phyloP scores from a whole-genome alignment of 2,888 invertebrate species.

The Odontothrips loti region DNA sequence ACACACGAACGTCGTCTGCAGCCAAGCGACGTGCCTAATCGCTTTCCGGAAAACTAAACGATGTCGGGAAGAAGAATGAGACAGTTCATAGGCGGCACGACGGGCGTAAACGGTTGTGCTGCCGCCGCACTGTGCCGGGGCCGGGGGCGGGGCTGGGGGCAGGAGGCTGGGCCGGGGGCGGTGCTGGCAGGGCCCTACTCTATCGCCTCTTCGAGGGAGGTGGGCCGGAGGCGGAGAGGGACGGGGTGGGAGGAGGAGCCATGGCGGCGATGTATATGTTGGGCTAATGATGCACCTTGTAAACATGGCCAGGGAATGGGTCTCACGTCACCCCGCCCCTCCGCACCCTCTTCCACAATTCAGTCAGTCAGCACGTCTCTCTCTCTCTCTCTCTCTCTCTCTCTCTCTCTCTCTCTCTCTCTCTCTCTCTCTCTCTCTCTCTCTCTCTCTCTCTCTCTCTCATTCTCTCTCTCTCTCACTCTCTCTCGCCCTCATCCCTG shows the following conservation, averaged over 20 bases:
- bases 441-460: background rate
- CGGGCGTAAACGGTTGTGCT: too few species aligned
- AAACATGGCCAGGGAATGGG: slow-evolving; percentile 22
- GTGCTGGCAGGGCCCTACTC: too few species aligned
- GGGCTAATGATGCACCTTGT: slow-evolving; percentile 22
- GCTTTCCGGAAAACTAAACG: slow-evolving; percentile 15
- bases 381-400: background rate
- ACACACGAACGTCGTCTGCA: background rate
- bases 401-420: slow-evolving; percentile 4
- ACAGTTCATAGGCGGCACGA: background rate
- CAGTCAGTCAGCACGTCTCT: background rate
- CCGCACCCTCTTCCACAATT: too few species aligned
- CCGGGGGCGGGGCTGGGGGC: too few species aligned
- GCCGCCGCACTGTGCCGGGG: too few species aligned
- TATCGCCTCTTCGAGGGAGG: background rate
- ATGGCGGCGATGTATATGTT: slow-evolving; percentile 4
- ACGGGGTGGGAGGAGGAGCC: background rate
- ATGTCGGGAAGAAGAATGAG: slow-evolving; percentile 14
- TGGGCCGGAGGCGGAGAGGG: background rate
- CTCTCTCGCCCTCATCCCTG: background rate
- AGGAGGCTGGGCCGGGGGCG: too few species aligned
- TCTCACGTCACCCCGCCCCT: background rate
- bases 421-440: slow-evolving; percentile 1
- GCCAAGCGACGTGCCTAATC: slow-evolving; percentile 1
- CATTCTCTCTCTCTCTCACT: background rate